phyloP scores from a whole-genome alignment of 1,140 invertebrate genomes.

The Psix sp. region DNA sequence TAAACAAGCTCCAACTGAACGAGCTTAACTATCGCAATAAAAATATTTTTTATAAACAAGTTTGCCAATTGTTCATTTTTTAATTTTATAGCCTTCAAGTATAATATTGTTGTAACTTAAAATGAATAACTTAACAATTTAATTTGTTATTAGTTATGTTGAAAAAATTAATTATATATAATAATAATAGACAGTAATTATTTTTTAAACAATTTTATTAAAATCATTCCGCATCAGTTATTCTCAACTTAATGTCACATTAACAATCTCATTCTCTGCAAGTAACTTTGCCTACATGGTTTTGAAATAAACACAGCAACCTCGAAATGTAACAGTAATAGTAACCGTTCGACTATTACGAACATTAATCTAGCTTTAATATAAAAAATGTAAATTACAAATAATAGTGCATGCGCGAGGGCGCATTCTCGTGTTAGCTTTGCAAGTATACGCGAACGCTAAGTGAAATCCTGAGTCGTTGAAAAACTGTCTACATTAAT shows the following conservation, averaged over 20 bases:
- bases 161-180: neutral
- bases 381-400: constrained; percentile 62
- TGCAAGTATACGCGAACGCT: constrained; percentile 33
- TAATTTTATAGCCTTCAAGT: too few species aligned
- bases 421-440: constrained; percentile 1
- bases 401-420: constrained; percentile 24
- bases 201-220: constrained; percentile 64
- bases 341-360: constrained; percentile 50
- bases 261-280: constrained; percentile 58
- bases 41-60: constrained; percentile 44
- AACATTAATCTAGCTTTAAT: constrained; percentile 48
- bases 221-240: constrained; percentile 58
- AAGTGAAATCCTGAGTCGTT: constrained; percentile 48
- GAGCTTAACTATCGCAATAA: constrained; percentile 60
- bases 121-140: too few species aligned
- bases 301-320: constrained; percentile 53
- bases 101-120: too few species aligned
- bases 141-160: too few species aligned
- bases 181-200: constrained; percentile 4
- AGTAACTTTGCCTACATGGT: constrained; percentile 51
- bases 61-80: constrained; percentile 45
- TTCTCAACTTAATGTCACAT: constrained; percentile 57
- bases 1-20: constrained; percentile 84
- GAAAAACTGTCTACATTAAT: constrained; percentile 25
- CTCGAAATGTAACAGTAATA: constrained; percentile 57